Evolutionary conservation across 1,140 invertebrate species (phyloP).

Genomic region (Anastrepha obliqua): DNA sequence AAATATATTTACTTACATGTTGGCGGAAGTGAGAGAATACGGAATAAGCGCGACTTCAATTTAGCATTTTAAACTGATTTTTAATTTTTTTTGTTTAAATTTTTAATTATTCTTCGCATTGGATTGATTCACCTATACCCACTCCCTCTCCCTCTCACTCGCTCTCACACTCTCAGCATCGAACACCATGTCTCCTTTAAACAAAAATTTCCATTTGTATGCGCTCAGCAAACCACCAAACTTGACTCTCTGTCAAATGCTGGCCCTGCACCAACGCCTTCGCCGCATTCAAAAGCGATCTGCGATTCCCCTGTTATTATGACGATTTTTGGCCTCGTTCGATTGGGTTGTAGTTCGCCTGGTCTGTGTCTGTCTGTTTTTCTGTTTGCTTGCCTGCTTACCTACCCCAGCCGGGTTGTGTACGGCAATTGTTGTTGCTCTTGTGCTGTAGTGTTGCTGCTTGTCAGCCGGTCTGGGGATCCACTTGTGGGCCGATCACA

Average conservation of each 20-base stretch:
- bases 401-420: conserved; percentile 5
- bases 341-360: not conserved
- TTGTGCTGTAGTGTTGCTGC: not conserved
- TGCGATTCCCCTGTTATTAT: not conserved
- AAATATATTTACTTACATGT: not conserved
- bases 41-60: too few species aligned
- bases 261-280: not conserved
- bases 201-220: not conserved
- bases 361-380: not conserved
- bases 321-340: not conserved
- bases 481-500: conserved; percentile 30
- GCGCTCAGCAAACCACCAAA: not conserved
- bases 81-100: too few species aligned
- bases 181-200: too few species aligned
- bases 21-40: not conserved
- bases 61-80: too few species aligned
- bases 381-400: not conserved
- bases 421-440: not conserved
- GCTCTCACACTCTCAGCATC: too few species aligned
- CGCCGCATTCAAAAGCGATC: not conserved
- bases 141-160: too few species aligned
- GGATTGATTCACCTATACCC: too few species aligned
- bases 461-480: conserved; percentile 33
- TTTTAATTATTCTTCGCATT: too few species aligned
- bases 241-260: not conserved